Evolutionary conservation across 2,888 invertebrate species (phyloP), one percentile per base, ranked within the genome.

Genomic region (Drosophila kambysellisi): DNA sequence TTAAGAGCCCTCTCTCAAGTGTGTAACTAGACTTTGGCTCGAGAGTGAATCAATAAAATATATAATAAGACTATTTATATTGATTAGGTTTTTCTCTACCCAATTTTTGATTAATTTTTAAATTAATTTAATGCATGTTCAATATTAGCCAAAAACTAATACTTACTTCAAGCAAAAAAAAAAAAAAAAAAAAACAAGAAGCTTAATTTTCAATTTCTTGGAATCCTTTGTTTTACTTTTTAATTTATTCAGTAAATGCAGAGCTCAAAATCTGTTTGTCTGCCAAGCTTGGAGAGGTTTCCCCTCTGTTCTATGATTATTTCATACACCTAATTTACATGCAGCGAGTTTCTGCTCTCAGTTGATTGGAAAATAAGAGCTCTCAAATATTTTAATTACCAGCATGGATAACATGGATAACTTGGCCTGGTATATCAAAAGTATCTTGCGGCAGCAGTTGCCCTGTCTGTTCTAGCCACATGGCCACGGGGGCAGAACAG

Each of bases 391-490:
- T 62, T 56, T 54, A 48, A 41, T 25, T 53, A 33, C 29, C 37
- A 41, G 20, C 39, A 33, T n/a, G 71, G 41, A 46, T 52, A 60
- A 60, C 25, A 56, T n/a, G n/a, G n/a, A n/a, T n/a, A n/a, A n/a
- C 37, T 60, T 56, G 33, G 25, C 35, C 35, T 37, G 29, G 32
- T 43, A 58, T 52, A 58, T 73, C 57, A 37, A 61, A 52, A 58
- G 58, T 39, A 33, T 46, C 52, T 57, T 20, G 6, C 12, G 50
- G 60, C 67, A 53, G 69, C 76, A 69, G 65, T 62, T 71, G 51
- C 39, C 37, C 48, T 32, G 41, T 11, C 50, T 70, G 17, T 71
- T 51, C 51, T 59, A 15, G 57, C 78, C 78, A 78, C 71, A 78
- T 78, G 78, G 78, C 77, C 70, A 20, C 20, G 20, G 29, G n/a